phyloP scores from a whole-genome alignment of 2,797 vertebrate species.

The Todus mexicanus region DNA sequence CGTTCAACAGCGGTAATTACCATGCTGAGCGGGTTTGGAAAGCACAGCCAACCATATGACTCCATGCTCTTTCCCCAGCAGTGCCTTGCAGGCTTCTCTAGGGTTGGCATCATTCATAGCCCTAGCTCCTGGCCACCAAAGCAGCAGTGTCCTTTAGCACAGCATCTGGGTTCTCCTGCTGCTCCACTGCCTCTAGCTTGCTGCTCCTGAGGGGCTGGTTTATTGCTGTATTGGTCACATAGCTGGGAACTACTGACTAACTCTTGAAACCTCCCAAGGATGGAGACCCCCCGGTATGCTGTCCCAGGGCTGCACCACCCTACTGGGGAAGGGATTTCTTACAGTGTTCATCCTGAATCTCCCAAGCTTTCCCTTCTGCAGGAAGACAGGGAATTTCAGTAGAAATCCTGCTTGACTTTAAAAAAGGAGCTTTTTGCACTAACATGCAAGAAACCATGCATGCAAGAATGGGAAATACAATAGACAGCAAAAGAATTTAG shows the following conservation, averaged over 20 bases:
- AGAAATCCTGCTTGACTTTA: background rate
- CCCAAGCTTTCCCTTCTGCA: background rate
- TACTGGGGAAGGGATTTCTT: background rate
- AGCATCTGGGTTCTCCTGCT: background rate
- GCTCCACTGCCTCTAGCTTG: background rate
- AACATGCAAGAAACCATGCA: background rate
- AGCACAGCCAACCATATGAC: accelerated
- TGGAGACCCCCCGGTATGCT: background rate
- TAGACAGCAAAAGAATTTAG: background rate
- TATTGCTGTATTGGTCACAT: background rate
- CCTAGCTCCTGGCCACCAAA: background rate
- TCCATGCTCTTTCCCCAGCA: background rate
- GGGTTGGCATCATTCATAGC: background rate
- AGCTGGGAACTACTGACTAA: background rate
- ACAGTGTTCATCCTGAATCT: background rate
- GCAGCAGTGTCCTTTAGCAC: background rate
- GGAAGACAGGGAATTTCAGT: background rate
- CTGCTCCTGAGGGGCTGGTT: background rate
- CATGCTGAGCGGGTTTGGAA: background rate
- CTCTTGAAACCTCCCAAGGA: background rate
- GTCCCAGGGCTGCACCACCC: background rate
- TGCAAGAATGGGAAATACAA: background rate
- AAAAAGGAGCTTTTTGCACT: background rate
- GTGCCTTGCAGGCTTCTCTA: background rate
- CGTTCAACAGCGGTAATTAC: background rate